These are phyloP conservation scores for Stictonetta naevosa DNA, from an alignment of 2,113 vertebrate genomes.

Conservation along the genomic window DNA sequence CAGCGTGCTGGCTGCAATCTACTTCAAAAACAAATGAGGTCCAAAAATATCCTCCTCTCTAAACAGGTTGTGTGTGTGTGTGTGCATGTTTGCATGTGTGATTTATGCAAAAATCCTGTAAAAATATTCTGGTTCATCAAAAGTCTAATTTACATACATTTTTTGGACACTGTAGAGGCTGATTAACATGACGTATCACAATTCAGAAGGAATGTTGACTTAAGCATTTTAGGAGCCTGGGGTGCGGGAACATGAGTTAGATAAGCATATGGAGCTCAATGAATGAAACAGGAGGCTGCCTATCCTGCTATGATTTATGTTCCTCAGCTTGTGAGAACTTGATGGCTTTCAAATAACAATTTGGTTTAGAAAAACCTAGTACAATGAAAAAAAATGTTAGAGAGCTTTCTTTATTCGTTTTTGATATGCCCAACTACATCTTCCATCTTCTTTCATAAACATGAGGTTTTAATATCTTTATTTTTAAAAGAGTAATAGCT, in stretches of 20 bases:
- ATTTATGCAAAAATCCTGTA: conserved; percentile 72
- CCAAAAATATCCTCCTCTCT: conserved; percentile 50
- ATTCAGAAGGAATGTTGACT: conserved; percentile 65
- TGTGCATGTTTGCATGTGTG: not conserved
- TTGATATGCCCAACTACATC: not conserved
- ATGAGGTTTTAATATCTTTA: not conserved
- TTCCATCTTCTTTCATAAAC: not conserved
- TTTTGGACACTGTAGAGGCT: conserved; percentile 61
- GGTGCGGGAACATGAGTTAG: conserved; percentile 16
- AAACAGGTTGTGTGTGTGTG: not conserved
- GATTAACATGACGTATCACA: conserved; percentile 60
- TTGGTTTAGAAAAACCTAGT: conserved; percentile 16
- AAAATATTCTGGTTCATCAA: conserved; percentile 73
- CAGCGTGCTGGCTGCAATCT: not conserved
- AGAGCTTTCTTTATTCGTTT: not conserved
- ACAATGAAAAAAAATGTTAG: not conserved
- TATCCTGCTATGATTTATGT: conserved; percentile 51
- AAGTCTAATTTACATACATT: conserved; percentile 73
- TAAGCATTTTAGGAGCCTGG: conserved; percentile 34
- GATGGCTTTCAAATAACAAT: conserved; percentile 53
- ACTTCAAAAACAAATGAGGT: conserved; percentile 20
- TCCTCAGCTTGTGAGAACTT: conserved; percentile 18
- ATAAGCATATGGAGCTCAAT: conserved; percentile 54
- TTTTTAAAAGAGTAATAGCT: not conserved
- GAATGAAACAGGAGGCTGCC: conserved; percentile 52